A percentile compares a stretch with the other conserved stretches of the same genome.
These are phyloP conservation scores for Xenopus petersii DNA, from an alignment of 2,797 vertebrate species.

Conservation along the genomic window DNA sequence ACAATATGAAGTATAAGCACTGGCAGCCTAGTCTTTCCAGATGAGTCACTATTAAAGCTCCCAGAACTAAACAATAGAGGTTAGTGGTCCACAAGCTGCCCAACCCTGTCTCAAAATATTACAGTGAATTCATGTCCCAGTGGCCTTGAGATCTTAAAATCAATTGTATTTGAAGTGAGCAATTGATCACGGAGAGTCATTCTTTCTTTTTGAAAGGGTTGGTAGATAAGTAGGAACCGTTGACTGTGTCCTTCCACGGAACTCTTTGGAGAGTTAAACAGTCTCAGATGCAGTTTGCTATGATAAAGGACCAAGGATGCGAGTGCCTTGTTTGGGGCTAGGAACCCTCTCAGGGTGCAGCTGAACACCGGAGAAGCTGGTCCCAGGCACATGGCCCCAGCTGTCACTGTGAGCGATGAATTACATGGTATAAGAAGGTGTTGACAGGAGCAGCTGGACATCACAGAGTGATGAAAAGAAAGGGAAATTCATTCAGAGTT, in stretches of 20 bases:
- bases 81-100: too few relatives aligned
- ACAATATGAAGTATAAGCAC: too few relatives aligned
- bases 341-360: conserved; percentile 72
- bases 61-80: too few relatives aligned
- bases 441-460: conserved; percentile 98
- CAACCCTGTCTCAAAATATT: too few relatives aligned
- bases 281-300: conserved; percentile 56
- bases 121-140: conserved; percentile 4
- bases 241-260: conserved; percentile 17
- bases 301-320: conserved; percentile 47
- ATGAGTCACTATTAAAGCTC: too few relatives aligned
- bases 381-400: conserved; percentile 85
- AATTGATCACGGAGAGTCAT: conserved; percentile 24
- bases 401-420: conserved; percentile 91
- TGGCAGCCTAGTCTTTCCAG: too few relatives aligned
- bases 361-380: conserved; percentile 83
- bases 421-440: conserved; percentile 93
- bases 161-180: conserved; percentile 23
- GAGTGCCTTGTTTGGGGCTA: conserved; percentile 71
- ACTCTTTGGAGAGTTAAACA: conserved; percentile 51
- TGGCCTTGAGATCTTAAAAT: conserved; percentile 11
- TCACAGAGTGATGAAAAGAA: conserved; percentile 91
- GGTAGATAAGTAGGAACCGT: too few relatives aligned
- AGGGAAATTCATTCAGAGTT: conserved; percentile 87
- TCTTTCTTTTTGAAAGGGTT: too few relatives aligned